Percentiles rank a stretch among this genome's conserved stretches.
Conservation (phyloP, 2,113 vertebrate species). For the Esox niger region DNA sequence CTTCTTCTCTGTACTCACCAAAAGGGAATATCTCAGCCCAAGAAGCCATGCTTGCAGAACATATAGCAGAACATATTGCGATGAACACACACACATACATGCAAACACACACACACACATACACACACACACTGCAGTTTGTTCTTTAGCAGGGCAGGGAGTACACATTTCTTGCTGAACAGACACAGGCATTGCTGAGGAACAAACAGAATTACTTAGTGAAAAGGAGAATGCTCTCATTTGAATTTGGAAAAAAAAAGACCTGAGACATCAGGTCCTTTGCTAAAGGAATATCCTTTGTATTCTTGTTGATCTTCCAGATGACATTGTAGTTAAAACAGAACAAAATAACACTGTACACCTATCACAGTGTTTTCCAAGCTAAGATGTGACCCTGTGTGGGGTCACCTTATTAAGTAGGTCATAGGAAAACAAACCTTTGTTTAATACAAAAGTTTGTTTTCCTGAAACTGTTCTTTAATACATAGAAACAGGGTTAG, state of each 20-base stretch:
- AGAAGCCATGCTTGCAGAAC: constrained; percentile 49
- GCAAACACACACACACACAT: constrained; percentile 31
- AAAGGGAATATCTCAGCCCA: constrained; percentile 47
- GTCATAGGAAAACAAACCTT: too few relatives aligned
- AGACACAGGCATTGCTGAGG: constrained; percentile 67
- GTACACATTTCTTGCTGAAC: constrained; percentile 22
- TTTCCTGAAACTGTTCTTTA: too few relatives aligned
- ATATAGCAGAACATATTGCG: not conserved
- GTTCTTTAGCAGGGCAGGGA: not conserved
- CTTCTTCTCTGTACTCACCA: constrained; percentile 52
- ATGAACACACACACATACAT: constrained; percentile 51
- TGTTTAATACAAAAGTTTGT: too few relatives aligned
- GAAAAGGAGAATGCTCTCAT: not conserved
- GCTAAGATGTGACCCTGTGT: too few relatives aligned
- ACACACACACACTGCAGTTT: constrained; percentile 27
- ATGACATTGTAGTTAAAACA: not conserved
- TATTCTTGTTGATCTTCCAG: not conserved
- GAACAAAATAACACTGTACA: constrained; percentile 42
- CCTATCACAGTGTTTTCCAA: too few relatives aligned
- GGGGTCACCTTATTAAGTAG: too few relatives aligned
- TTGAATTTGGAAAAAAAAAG: not conserved
- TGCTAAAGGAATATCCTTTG: not conserved
- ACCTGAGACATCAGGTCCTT: not conserved
- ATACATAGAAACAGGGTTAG: too few relatives aligned
- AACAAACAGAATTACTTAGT: not conserved